phyloP scores from a whole-genome alignment of 2,888 invertebrate species.

The Teleiodes luculella region DNA sequence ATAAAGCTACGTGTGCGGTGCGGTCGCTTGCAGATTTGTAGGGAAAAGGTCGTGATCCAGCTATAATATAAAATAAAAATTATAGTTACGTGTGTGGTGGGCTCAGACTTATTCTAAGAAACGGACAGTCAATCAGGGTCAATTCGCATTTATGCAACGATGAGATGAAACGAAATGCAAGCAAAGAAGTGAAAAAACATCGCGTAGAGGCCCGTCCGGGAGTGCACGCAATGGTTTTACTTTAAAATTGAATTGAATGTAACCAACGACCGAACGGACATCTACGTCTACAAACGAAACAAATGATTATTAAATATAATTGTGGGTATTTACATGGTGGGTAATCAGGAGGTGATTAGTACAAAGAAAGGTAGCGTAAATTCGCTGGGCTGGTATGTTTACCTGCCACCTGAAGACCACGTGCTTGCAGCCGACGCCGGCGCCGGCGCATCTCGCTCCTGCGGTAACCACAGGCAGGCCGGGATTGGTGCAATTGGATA shows the following conservation, averaged over 20 bases:
- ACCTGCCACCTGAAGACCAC: neutral
- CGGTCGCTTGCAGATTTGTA: too few relatives aligned
- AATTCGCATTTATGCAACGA: neutral
- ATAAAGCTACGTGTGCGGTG: too few relatives aligned
- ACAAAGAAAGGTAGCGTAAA: neutral
- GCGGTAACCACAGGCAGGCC: slow-evolving; percentile 68
- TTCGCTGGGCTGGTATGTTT: slow-evolving; percentile 1
- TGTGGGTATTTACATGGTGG: neutral
- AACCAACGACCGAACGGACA: neutral
- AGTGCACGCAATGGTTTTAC: neutral
- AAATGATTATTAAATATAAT: neutral
- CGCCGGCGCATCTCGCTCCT: neutral
- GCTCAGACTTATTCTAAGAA: neutral
- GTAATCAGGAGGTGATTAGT: neutral
- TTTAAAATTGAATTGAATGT: neutral
- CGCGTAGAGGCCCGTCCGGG: neutral
- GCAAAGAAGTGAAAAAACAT: neutral
- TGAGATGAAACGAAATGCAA: neutral
- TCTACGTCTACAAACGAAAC: neutral
- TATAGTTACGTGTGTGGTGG: too few relatives aligned
- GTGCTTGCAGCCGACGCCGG: neutral
- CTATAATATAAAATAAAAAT: too few relatives aligned
- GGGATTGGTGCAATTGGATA: slow-evolving; percentile 79
- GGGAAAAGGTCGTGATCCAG: too few relatives aligned
- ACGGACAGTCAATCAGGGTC: neutral